Evolutionary conservation across 2,797 vertebrate species (phyloP), one percentile per base, ranked within the genome.

Genomic region (Todus mexicanus): DNA sequence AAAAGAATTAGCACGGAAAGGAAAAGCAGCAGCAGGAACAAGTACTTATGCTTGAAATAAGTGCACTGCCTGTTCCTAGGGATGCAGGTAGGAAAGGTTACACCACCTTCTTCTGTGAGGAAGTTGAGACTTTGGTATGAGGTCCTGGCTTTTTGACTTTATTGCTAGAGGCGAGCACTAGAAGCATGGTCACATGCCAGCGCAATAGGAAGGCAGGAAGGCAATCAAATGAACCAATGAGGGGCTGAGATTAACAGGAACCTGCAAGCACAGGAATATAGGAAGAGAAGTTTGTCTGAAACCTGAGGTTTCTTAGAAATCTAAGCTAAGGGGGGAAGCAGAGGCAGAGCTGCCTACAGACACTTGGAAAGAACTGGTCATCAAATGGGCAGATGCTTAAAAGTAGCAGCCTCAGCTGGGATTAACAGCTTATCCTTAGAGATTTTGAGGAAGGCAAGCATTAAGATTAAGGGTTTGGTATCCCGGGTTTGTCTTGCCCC

Each of bases 401-500:
- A 23, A 33, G 37, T 6, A 66, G 51, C 47, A 48, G 22, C 70
- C 54, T 43, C 63, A 40, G 31, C 27, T 38, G 57, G n/a, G 72
- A 48, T 60, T 4, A 57, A 53, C 1, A 1, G 12, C 7, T 45
- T 10, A 6, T 1, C 4, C 25, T 26, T 3, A 9, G 0, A 10
- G 51, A 37, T 29, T 70, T 23, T 15, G 53, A 78, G 38, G n/a
- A 75, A 35, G 27, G 45, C 1, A 1, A 37, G 38, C 56, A n/a
- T 1, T 3, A 10, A 81, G 51, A 56, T 10, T 6, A 15, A 48
- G 33, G 5, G n/a, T n/a, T 65, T 66, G 37, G 63, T 16, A 48
- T 1, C 22, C 27, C 0, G 0, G n/a, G 26, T 29, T 82, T 14
- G 40, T 16, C 23, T 45, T 2, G 0, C 7, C 9, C 8, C 9